phyloP scores from a whole-genome alignment of 2,797 vertebrate species.

The Microctenopoma stevenorrisi region DNA sequence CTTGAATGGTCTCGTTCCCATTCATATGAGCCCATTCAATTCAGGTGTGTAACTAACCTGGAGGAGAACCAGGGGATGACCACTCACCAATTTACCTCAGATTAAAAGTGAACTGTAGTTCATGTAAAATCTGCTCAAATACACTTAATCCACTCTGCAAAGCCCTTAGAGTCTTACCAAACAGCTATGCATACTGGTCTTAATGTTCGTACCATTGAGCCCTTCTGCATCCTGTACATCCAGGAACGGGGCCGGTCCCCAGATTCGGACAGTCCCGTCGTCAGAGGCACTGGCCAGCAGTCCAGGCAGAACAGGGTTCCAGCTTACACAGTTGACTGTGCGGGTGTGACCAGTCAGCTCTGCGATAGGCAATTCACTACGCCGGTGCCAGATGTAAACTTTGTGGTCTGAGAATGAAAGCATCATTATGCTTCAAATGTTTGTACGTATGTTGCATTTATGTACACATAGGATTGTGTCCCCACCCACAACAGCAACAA shows the following conservation, averaged over 20 bases:
- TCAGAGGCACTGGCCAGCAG: slow-evolving; percentile 98
- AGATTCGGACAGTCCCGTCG: slow-evolving; percentile 95
- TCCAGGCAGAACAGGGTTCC: slow-evolving; percentile 93
- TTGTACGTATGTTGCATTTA: too few species aligned
- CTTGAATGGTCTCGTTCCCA: too few species aligned
- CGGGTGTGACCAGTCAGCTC: slow-evolving; percentile 96
- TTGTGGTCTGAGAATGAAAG: slow-evolving; percentile 89
- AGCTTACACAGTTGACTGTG: slow-evolving; percentile 97
- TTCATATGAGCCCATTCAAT: too few species aligned
- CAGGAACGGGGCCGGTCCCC: slow-evolving; percentile 94
- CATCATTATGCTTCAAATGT: neutral
- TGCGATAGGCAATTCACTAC: slow-evolving; percentile 95
- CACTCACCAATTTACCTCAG: too few species aligned
- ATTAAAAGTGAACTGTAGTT: too few species aligned
- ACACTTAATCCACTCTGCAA: neutral
- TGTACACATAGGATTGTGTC: too few species aligned
- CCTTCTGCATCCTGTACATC: slow-evolving; percentile 93
- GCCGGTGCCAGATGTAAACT: slow-evolving; percentile 98
- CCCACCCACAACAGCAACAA: too few species aligned
- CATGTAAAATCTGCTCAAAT: too few species aligned
- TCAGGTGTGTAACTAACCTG: too few species aligned
- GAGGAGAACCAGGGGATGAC: too few species aligned
- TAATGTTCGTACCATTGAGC: slow-evolving; percentile 71
- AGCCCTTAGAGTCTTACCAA: neutral
- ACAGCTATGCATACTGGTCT: neutral